Evolutionary conservation across 2,888 invertebrate species (phyloP), one percentile per base, ranked within the genome.

Genomic region (Drosophila demipolita): DNA sequence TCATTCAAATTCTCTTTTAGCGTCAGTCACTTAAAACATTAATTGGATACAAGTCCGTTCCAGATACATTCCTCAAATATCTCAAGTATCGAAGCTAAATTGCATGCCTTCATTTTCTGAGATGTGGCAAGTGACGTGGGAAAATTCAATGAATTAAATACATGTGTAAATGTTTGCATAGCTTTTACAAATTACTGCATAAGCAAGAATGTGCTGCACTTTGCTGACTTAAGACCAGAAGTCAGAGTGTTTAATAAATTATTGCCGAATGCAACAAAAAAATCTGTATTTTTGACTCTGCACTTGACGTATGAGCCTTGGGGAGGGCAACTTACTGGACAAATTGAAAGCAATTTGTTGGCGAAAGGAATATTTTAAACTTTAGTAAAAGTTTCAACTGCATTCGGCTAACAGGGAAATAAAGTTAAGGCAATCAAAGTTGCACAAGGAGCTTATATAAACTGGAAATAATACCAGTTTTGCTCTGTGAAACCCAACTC

Each of bases 41-140:
- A 86, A 77, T 83, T 80, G 73, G 83, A 78, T 85, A 78, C 75
- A 61, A 73, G 45, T 55, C 20, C 26, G 66, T 33, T 20, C 12
- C 53, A 48, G 40, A 55, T 38, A 60, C 64, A 72, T 60, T 29
- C 9, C 64, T 40, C 49, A 48, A 72, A 66, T 60, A 66, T 52
- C 55, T 59, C 26, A 20, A 68, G 29, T 29, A 45, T 69, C 20
- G 35, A 63, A 57, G 35, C 60, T 29, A 45, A 76, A 77, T 77
- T 77, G 60, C 66, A 63, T 72, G 50, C 59, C 17, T 45, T 15
- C 40, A 38, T 48, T 38, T 29, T 53, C 58, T 2, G 29, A 49
- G 9, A 23, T 26, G 17, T 23, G 52, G 33, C 38, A 20, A 54
- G 66, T 54, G 53, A 53, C 66, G 54, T 54, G 45, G n/a, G 26